phyloP scores from a whole-genome alignment of 2,888 invertebrate species.

The Halictus ligatus region DNA sequence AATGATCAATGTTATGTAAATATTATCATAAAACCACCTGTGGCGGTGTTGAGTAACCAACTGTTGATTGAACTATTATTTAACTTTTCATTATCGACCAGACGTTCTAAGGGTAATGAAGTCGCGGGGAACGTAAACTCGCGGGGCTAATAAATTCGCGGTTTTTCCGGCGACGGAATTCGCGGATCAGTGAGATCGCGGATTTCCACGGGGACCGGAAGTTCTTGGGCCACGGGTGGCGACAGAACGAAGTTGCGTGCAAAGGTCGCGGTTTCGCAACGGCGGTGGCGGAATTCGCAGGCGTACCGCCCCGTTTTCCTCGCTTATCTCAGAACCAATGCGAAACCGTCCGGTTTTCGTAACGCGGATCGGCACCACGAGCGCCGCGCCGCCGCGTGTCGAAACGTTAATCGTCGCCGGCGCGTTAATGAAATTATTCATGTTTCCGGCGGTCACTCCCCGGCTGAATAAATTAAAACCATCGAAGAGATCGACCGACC shows the following conservation, averaged over 20 bases:
- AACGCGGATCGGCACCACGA: conserved; percentile 22
- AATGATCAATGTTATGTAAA: not conserved
- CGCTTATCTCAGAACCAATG: conserved; percentile 37
- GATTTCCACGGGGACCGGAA: conserved; percentile 54
- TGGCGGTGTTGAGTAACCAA: not conserved
- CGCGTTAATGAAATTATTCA: conserved; percentile 48
- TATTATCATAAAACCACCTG: not conserved
- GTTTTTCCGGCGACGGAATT: not conserved
- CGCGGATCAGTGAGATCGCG: not conserved
- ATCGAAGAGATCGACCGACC: not conserved
- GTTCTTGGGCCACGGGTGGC: conserved; percentile 49
- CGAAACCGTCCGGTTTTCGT: conserved; percentile 51
- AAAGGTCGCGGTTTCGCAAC: conserved; percentile 69
- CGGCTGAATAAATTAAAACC: conserved; percentile 37
- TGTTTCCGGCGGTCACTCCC: conserved; percentile 40
- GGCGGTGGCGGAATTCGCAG: conserved; percentile 38
- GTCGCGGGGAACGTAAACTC: not conserved
- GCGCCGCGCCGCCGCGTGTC: not conserved
- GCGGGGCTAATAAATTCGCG: not conserved
- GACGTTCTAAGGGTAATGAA: not conserved
- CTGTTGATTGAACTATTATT: not conserved
- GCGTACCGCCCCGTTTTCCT: conserved; percentile 27
- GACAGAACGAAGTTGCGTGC: conserved; percentile 48
- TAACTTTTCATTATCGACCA: not conserved
- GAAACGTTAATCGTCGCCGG: conserved; percentile 38